Base-by-base conservation (phyloP, 2,113 vertebrate genomes). In the Cyanoramphus novaezelandiae region DNA sequence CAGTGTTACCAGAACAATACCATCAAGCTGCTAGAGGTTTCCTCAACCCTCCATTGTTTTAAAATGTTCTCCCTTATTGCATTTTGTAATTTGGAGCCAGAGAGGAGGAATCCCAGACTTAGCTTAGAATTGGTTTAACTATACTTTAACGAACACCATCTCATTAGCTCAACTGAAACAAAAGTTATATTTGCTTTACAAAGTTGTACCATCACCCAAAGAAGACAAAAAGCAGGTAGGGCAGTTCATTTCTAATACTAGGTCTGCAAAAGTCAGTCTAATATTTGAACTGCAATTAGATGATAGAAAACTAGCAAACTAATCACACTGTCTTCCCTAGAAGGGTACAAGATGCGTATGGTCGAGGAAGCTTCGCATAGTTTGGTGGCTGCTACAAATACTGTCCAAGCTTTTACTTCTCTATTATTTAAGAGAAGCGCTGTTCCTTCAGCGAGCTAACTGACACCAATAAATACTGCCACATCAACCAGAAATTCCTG, bases 311-410 rank as follows among this genome's bases (percentile, higher is more conserved):
- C 28, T 3, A 17, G 21, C 49, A 78, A 60, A 55, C 8, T 25
- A 60, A 33, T 25, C 1, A 0, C 0, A 2, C 11, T 10, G 17
- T 10, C 20, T 41, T 64, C 33, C 37, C 33, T 25, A 21, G 3
- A 2, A 2, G 2, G 10, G n/a, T 23, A 41, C 12, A 50, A 8
- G 2, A 5, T 0, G 0, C 0, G 2, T 11, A 2, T 1, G 33
- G 17, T 0, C 67, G 21, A 63, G 67, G 72, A 90, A 65, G 13
- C 11, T 60, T 52, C 3, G 0, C 8, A 4, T 3, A 33, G 10
- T 5, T 21, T 18, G 33, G 33, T 11, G 14, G 13, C 63, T 67
- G 44, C 70, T 76, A 53, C 57, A 82, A 89, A 52, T 7, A 35
- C 21, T 0, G 6, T 1, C 50, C 27, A 59, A 43, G 8, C 3